These are phyloP conservation scores for Drosophila tanythrix DNA, from an alignment of 2,888 invertebrate species.

Conservation along the genomic window DNA sequence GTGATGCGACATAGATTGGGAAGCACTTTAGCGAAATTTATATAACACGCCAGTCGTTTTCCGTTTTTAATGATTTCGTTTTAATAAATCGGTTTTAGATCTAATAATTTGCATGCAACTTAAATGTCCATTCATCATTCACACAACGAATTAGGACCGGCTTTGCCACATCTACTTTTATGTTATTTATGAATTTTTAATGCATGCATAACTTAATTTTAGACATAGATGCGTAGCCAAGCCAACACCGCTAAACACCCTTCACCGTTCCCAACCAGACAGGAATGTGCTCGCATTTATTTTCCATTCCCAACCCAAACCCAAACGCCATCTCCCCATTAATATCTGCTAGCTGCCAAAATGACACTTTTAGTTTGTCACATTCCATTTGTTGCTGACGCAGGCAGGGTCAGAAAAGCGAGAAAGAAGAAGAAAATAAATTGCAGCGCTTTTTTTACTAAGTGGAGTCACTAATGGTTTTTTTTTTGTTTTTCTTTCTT, in stretches of 20 bases:
- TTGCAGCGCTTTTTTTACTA: not conserved
- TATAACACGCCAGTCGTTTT: not conserved
- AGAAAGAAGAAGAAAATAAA: not conserved
- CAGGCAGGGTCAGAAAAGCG: not conserved
- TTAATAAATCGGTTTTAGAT: conserved; percentile 70
- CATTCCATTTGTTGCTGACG: not conserved
- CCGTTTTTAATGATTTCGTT: conserved; percentile 1
- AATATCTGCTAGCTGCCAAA: conserved; percentile 14
- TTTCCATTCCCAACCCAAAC: not conserved
- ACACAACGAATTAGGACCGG: conserved; percentile 26
- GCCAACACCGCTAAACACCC: not conserved
- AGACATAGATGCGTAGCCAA: conserved; percentile 14
- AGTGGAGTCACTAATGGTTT: not conserved
- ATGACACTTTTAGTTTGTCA: not conserved
- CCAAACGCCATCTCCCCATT: not conserved
- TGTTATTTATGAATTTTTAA: conserved; percentile 65
- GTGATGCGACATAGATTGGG: conserved; percentile 4
- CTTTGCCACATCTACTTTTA: conserved; percentile 28
- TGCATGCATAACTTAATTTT: conserved; percentile 29
- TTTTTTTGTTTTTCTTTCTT: not conserved
- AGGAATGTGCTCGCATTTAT: not conserved
- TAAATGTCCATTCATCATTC: conserved; percentile 73
- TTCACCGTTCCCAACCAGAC: not conserved
- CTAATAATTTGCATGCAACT: conserved; percentile 70
- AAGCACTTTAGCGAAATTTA: conserved; percentile 14